Percentiles rank a stretch among this genome's conserved stretches.
Conservation (phyloP, 2,797 vertebrate species). For the Decapterus maruadsi region DNA sequence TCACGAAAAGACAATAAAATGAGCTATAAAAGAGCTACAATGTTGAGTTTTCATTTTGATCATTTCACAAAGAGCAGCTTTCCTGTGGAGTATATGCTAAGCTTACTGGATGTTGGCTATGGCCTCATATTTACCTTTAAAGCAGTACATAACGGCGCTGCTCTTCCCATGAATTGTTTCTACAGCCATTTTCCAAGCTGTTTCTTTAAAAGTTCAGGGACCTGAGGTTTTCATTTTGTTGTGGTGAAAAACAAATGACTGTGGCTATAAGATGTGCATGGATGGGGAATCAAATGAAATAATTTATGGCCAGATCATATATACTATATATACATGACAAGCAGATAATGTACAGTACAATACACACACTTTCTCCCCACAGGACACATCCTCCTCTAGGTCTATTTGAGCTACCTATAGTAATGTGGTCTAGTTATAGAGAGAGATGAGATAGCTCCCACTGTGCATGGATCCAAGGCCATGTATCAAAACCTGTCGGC, state of each 20-base stretch:
- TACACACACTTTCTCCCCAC: constrained; percentile 26
- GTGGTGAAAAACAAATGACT: background rate
- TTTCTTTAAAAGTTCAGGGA: background rate
- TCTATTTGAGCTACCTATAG: constrained; percentile 37
- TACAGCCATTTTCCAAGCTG: background rate
- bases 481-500: constrained; percentile 71
- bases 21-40: no score
- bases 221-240: background rate
- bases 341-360: constrained; percentile 10
- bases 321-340: background rate
- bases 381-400: constrained; percentile 28
- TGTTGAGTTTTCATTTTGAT: background rate
- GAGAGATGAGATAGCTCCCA: constrained; percentile 61
- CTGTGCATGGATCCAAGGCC: constrained; percentile 54
- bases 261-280: background rate
- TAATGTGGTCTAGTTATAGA: constrained; percentile 51
- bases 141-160: background rate
- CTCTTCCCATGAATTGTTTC: background rate
- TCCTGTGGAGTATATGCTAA: background rate
- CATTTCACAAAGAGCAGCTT: background rate
- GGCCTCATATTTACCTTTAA: background rate
- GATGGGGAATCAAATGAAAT: constrained; percentile 5
- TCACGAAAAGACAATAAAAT: no score
- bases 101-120: background rate
- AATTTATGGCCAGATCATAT: constrained; percentile 5